Base-by-base conservation (phyloP, 2,797 vertebrate genomes). In the Microctenopoma stevenorrisi region DNA sequence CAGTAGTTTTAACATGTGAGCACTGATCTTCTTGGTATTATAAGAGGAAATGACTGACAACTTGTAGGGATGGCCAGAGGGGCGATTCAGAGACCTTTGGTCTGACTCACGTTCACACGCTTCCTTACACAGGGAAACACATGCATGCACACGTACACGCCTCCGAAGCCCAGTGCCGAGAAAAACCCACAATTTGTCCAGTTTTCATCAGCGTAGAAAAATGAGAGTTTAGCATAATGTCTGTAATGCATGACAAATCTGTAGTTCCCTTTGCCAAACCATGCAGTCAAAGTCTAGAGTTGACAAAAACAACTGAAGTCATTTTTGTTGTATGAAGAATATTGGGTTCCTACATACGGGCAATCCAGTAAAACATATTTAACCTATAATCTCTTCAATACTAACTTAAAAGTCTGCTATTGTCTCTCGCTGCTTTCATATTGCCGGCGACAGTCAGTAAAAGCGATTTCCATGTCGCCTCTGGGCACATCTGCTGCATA, bases 401-500 rank as follows among this genome's bases (percentile, higher is more conserved):
- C 57, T 18, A 55, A 69, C 73, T 75, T 77, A 42, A 79, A 75
- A 62, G 67, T 64, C 70, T 67, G 37, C 54, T 52, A 26, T 75
- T 70, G 75, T 76, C 56, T 49, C 53, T 63, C 68, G 9, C 28
- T 44, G 60, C 55, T 69, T 65, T 64, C 50, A 56, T 50, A 55
- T 68, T 74, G 72, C 65, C 64, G 26, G 54, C 26, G 74, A 68
- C 68, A 67, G 69, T 48, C 56, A 71, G 64, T 54, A 22, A 43
- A 74, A 86, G 71, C 26, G 61, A 68, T 77, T 83, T 77, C 47
- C 76, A 59, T 56, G 75, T 42, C 12, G 47, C 69, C 56, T 77
- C 63, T n/a, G 55, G 66, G 79, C 71, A 89, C 86, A 92, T 93
- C 87, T 93, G 90, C 85, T 88, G 81, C 78, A 59, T 83, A 84